Conservation (phyloP, 2,888 invertebrate species). For the Gisinianus flammeolus region DNA sequence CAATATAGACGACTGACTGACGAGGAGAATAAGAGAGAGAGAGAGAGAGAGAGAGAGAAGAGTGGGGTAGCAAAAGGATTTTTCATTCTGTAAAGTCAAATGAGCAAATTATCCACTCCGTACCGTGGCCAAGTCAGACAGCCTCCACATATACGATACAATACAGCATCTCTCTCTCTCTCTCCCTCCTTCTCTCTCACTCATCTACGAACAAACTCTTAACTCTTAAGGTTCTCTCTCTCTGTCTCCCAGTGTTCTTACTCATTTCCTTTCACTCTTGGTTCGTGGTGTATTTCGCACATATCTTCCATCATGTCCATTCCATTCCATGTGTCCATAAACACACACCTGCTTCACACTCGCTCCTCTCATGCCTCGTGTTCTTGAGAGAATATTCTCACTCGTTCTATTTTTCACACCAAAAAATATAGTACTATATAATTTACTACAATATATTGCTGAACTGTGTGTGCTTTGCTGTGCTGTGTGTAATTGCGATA, state of each 20-base stretch:
- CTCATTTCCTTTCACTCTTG: slow-evolving; percentile 32
- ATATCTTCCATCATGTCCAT: too few species aligned
- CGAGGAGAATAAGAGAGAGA: not conserved
- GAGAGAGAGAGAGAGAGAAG: not conserved
- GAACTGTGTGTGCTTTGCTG: too few species aligned
- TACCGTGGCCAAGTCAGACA: not conserved
- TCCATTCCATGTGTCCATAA: slow-evolving; percentile 25
- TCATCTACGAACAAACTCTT: too few species aligned
- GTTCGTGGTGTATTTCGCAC: slow-evolving; percentile 6
- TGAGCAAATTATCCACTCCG: not conserved
- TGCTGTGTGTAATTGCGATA: too few species aligned
- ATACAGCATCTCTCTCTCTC: not conserved
- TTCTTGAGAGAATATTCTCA: slow-evolving; percentile 26
- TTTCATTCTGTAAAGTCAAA: slow-evolving; percentile 10
- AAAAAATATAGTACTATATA: too few species aligned
- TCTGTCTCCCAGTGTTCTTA: not conserved
- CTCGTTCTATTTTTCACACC: slow-evolving; percentile 27
- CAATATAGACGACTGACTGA: slow-evolving; percentile 3
- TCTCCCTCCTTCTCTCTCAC: not conserved
- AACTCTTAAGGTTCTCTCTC: too few species aligned
- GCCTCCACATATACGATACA: not conserved
- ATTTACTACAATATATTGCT: too few species aligned
- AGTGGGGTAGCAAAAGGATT: slow-evolving; percentile 5
- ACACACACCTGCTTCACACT: slow-evolving; percentile 23
- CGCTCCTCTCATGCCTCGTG: slow-evolving; percentile 27